phyloP scores from a whole-genome alignment of 2,113 vertebrate genomes.

The western clawed frog (Xenopus tropicalis) region DNA sequence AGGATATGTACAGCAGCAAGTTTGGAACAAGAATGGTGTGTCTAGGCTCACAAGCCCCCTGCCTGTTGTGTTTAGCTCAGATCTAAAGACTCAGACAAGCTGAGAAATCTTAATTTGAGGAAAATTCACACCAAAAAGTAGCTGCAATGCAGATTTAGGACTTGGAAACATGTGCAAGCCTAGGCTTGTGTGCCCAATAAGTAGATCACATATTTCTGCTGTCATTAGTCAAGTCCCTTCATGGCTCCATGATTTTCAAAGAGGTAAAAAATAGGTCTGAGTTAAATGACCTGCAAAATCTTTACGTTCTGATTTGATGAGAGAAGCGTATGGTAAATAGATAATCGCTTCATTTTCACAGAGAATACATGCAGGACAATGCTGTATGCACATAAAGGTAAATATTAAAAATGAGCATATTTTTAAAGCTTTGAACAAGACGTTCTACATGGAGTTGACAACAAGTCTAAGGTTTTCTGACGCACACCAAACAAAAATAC shows the following conservation, averaged over 20 bases:
- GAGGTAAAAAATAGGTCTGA: constrained; percentile 20
- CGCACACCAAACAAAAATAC: too few relatives aligned
- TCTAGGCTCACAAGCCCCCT: too few relatives aligned
- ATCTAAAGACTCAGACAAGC: not conserved
- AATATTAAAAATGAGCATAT: too few relatives aligned
- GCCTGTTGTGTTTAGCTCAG: not conserved
- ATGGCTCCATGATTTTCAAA: constrained; percentile 27
- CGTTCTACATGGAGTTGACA: too few relatives aligned
- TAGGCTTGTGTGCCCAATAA: constrained; percentile 26
- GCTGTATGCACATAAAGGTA: too few relatives aligned
- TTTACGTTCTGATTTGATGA: constrained; percentile 9
- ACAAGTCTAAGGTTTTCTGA: too few relatives aligned
- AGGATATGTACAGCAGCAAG: too few relatives aligned
- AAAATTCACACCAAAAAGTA: not conserved
- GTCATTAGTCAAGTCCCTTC: constrained; percentile 27
- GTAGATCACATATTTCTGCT: constrained; percentile 26
- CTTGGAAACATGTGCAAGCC: constrained; percentile 17
- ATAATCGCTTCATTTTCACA: not conserved
- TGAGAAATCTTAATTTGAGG: not conserved
- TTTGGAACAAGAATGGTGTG: too few relatives aligned
- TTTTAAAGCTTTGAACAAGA: too few relatives aligned
- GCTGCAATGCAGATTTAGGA: not conserved
- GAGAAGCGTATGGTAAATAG: not conserved
- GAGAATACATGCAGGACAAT: not conserved
- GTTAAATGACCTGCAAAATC: constrained; percentile 26